A percentile compares a stretch with the other conserved stretches of the same genome.
Conservation (phyloP, 2,797 vertebrate genomes). For the Acestrorhynchus altus region DNA sequence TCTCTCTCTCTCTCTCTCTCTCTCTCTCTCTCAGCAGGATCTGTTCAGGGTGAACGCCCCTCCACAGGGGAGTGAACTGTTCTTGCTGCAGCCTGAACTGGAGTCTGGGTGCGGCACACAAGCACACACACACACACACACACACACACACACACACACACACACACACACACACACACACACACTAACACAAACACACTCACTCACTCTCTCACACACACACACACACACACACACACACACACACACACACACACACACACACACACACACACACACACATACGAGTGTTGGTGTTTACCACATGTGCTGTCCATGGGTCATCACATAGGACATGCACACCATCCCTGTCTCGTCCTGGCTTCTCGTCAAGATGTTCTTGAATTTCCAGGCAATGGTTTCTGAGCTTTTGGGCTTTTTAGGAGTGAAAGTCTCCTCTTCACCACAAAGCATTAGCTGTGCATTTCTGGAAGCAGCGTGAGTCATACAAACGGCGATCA, state of each 20-base stretch:
- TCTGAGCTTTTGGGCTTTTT: conserved; percentile 24
- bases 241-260: neutral
- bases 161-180: neutral
- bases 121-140: neutral
- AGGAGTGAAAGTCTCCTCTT: conserved; percentile 30
- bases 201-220: conserved; percentile 1
- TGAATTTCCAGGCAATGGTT: conserved; percentile 26
- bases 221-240: neutral
- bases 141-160: neutral
- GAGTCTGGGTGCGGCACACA: conserved; percentile 39
- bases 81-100: conserved; percentile 39
- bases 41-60: conserved; percentile 36
- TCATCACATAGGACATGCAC: neutral
- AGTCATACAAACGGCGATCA: conserved; percentile 37
- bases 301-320: neutral
- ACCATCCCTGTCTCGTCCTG: conserved; percentile 8
- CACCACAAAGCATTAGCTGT: conserved; percentile 27
- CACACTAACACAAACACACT: neutral
- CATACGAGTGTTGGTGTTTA: conserved; percentile 20
- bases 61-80: conserved; percentile 34
- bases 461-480: conserved; percentile 34
- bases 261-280: neutral
- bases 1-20: conserved; percentile 6
- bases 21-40: neutral
- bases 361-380: conserved; percentile 21